Percentiles rank a stretch among this genome's conserved stretches.
These are phyloP conservation scores for Leptinotarsa texana DNA, from an alignment of 1,140 invertebrate genomes.

Conservation along the genomic window DNA sequence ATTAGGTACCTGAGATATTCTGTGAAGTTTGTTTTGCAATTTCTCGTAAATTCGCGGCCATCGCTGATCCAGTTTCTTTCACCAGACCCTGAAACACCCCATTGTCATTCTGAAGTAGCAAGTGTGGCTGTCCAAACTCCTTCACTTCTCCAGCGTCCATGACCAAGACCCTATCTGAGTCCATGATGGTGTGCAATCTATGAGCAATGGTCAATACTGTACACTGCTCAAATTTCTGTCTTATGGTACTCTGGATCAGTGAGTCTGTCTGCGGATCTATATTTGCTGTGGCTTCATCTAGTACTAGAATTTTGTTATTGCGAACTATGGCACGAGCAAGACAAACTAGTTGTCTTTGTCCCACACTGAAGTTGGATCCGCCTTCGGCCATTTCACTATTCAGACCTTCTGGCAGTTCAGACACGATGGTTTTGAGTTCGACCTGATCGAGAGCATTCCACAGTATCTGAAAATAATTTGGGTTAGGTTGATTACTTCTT, in stretches of 20 bases:
- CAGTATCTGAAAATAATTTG: conserved; percentile 59
- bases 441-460: conserved; percentile 83
- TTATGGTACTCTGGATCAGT: conserved; percentile 65
- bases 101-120: conserved; percentile 59
- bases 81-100: conserved; percentile 66
- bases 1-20: not conserved
- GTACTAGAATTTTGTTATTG: conserved; percentile 64
- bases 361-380: conserved; percentile 60
- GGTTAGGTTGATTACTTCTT: no score
- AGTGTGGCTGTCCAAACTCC: conserved; percentile 64
- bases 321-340: conserved; percentile 67
- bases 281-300: conserved; percentile 73
- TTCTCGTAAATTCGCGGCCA: conserved; percentile 63
- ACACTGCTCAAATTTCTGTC: conserved; percentile 62
- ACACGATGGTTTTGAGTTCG: conserved; percentile 65
- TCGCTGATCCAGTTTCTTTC: conserved; percentile 65
- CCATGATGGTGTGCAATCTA: conserved; percentile 71
- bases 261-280: conserved; percentile 66
- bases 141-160: conserved; percentile 60
- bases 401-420: conserved; percentile 49
- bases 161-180: conserved; percentile 67
- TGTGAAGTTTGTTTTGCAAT: conserved; percentile 60
- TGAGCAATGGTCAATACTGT: conserved; percentile 77
- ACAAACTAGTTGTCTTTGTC: conserved; percentile 63
- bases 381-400: conserved; percentile 67